phyloP scores from a whole-genome alignment of 1,140 invertebrate species.

The Pogonognathellus flavescens region DNA sequence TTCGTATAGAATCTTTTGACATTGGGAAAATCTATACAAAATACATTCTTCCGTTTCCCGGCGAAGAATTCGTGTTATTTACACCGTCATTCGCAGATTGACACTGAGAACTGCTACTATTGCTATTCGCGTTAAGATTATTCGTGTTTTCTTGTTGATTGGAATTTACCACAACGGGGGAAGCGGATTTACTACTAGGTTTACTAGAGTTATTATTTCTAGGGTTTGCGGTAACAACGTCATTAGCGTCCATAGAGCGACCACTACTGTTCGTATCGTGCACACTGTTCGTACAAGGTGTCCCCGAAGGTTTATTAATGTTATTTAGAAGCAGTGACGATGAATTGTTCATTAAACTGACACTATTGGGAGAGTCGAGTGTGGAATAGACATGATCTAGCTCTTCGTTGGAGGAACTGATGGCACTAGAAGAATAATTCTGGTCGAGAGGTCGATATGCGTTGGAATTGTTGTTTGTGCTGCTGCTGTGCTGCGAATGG shows the following conservation, averaged over 20 bases:
- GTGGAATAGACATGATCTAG: slow-evolving; percentile 66
- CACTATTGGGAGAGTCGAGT: slow-evolving; percentile 61
- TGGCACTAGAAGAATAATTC: slow-evolving; percentile 61
- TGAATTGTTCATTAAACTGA: slow-evolving; percentile 31
- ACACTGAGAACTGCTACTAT: slow-evolving; percentile 39
- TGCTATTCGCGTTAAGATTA: no score
- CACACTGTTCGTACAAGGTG: neutral
- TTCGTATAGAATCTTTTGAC: neutral
- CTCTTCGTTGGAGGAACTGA: slow-evolving; percentile 59
- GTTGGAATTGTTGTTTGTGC: slow-evolving; percentile 33
- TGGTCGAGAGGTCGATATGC: slow-evolving; percentile 41
- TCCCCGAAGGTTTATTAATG: neutral
- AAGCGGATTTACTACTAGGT: neutral
- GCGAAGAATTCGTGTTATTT: slow-evolving; percentile 50
- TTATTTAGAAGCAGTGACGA: slow-evolving; percentile 5
- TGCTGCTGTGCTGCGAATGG: neutral
- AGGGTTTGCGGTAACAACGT: neutral
- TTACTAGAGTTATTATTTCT: neutral
- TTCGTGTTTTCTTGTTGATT: no score
- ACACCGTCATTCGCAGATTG: neutral
- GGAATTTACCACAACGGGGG: no score
- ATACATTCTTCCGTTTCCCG: slow-evolving; percentile 43
- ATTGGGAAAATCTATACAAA: slow-evolving; percentile 23
- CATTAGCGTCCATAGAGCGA: neutral
- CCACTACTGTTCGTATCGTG: slow-evolving; percentile 7